Percentiles rank a stretch among this genome's conserved stretches.
phyloP scores from a whole-genome alignment of 2,888 invertebrate species.

The Phania funesta region DNA sequence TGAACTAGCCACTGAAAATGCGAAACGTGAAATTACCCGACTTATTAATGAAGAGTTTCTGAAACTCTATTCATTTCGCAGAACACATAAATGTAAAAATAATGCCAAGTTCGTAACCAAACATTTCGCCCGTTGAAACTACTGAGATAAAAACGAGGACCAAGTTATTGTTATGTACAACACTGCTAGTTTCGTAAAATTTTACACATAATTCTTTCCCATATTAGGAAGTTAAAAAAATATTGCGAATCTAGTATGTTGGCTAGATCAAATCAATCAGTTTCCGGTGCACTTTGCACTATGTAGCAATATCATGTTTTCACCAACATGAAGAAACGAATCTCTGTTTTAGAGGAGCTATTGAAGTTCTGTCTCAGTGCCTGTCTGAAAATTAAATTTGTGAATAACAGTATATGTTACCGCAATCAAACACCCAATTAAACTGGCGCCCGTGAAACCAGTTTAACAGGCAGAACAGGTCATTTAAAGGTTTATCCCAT shows the following conservation, averaged over 20 bases:
- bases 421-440: neutral
- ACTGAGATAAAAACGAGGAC: too few species aligned
- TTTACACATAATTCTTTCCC: too few species aligned
- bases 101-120: too few species aligned
- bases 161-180: too few species aligned
- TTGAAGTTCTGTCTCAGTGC: neutral
- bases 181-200: too few species aligned
- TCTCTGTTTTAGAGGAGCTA: neutral
- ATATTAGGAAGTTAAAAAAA: too few species aligned
- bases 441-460: neutral
- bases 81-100: too few species aligned
- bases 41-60: conserved; percentile 98
- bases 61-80: conserved; percentile 92
- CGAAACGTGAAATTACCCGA: conserved; percentile 97
- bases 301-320: neutral
- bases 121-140: too few species aligned
- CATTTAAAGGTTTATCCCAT: conserved; percentile 35
- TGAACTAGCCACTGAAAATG: conserved; percentile 96
- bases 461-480: conserved; percentile 5
- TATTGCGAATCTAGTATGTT: too few species aligned
- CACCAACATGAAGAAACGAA: neutral
- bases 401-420: neutral
- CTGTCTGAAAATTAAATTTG: neutral
- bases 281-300: too few species aligned
- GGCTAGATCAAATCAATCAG: too few species aligned